Percentiles rank a stretch among this genome's conserved stretches.
These are phyloP conservation scores for Hanleya hanleyi DNA, from an alignment of 2,888 invertebrate genomes.

Conservation along the genomic window DNA sequence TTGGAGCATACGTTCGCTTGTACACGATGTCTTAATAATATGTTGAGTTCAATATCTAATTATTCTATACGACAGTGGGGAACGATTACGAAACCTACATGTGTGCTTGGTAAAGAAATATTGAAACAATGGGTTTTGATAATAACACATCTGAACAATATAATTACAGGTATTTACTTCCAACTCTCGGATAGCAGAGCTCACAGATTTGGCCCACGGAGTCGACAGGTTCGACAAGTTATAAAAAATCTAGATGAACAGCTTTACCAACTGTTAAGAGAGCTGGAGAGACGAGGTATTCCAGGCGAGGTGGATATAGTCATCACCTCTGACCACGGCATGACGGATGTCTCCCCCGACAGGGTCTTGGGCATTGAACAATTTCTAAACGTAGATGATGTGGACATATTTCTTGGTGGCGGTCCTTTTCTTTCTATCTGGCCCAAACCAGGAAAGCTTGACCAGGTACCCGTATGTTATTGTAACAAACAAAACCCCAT, in stretches of 20 bases:
- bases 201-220: constrained; percentile 14
- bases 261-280: background rate
- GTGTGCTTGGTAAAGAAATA: no score
- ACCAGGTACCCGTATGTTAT: no score
- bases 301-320: constrained; percentile 21
- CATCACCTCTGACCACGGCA: constrained; percentile 29
- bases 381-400: background rate
- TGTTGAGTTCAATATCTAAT: no score
- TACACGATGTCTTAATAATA: no score
- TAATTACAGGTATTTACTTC: constrained; percentile 18
- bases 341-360: constrained; percentile 12
- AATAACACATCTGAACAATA: no score
- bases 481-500: no score
- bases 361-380: background rate
- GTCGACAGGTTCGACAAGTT: background rate
- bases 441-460: constrained; percentile 6
- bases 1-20: no score
- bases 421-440: constrained; percentile 6
- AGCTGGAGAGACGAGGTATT: constrained; percentile 11
- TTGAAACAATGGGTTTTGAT: no score
- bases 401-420: background rate
- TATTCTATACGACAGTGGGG: no score
- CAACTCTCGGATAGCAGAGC: constrained; percentile 16
- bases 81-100: no score
- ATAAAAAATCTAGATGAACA: constrained; percentile 1